Conservation (phyloP, 2,113 vertebrate genomes). For the Cottus gobio region DNA sequence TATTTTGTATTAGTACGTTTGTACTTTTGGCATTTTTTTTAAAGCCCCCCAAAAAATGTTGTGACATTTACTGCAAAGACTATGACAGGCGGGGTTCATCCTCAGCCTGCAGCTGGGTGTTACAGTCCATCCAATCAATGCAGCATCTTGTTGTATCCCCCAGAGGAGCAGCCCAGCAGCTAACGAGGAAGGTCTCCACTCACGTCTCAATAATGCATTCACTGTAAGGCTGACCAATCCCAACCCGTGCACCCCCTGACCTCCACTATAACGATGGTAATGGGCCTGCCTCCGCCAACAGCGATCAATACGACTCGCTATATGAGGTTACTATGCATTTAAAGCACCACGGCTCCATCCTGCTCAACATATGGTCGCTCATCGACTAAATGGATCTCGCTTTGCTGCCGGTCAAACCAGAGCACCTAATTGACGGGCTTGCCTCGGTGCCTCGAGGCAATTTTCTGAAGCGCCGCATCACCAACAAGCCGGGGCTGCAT, state of each 20-base stretch:
- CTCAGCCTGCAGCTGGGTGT: not conserved
- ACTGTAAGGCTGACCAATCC: slow-evolving; percentile 23
- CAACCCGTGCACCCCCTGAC: slow-evolving; percentile 50
- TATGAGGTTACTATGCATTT: slow-evolving; percentile 57
- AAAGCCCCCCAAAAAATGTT: too few relatives aligned
- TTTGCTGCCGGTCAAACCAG: slow-evolving; percentile 54
- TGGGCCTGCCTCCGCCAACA: slow-evolving; percentile 31
- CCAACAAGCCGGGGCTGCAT: not conserved
- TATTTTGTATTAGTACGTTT: not conserved
- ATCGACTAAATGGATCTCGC: slow-evolving; percentile 50
- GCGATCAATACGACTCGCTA: slow-evolving; percentile 59
- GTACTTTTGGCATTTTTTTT: not conserved
- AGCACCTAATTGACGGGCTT: slow-evolving; percentile 37
- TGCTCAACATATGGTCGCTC: slow-evolving; percentile 49
- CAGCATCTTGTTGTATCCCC: not conserved
- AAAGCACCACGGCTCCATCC: slow-evolving; percentile 30
- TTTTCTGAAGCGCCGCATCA: not conserved
- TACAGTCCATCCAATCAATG: slow-evolving; percentile 1
- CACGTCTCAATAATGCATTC: slow-evolving; percentile 26
- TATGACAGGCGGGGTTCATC: not conserved
- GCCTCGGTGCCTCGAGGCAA: slow-evolving; percentile 4
- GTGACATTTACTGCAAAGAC: not conserved
- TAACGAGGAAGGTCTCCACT: slow-evolving; percentile 5
- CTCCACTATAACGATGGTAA: slow-evolving; percentile 28
- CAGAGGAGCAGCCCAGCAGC: not conserved